phyloP scores from a whole-genome alignment of 2,113 vertebrate species.

The Neotoma lepida region DNA sequence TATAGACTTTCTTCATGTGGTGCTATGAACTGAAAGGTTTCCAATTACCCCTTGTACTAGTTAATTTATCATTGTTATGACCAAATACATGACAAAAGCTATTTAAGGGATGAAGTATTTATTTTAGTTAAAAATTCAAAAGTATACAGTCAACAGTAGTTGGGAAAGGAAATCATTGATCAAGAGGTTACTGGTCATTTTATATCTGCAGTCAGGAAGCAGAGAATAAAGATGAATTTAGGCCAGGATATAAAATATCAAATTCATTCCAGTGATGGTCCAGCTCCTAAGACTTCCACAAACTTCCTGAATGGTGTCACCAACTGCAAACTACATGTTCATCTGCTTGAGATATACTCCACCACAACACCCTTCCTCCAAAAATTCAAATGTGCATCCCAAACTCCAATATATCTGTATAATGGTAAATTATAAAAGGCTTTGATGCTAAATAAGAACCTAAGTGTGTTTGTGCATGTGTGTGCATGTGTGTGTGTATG shows the following conservation, averaged over 20 bases:
- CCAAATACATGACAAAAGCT: background rate
- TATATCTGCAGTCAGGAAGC: background rate
- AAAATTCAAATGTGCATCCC: background rate
- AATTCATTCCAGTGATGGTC: background rate
- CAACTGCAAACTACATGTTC: background rate
- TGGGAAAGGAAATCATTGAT: background rate
- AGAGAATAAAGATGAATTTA: background rate
- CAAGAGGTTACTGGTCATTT: background rate
- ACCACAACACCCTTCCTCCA: background rate
- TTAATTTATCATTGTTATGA: background rate
- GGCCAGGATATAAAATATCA: background rate
- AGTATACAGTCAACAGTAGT: background rate
- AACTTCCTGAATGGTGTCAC: background rate
- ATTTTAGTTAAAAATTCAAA: background rate
- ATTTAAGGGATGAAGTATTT: background rate
- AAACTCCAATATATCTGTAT: background rate
- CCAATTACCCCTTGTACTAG: background rate
- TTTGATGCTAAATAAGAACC: background rate
- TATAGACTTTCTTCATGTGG: background rate
- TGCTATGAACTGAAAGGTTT: background rate
- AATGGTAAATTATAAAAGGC: background rate
- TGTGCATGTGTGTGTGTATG: background rate
- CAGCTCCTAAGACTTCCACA: background rate
- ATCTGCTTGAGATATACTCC: background rate
- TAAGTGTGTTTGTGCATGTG: fast-evolving